Base-by-base conservation (phyloP, 2,888 invertebrate species). In the Agriopis marginaria region DNA sequence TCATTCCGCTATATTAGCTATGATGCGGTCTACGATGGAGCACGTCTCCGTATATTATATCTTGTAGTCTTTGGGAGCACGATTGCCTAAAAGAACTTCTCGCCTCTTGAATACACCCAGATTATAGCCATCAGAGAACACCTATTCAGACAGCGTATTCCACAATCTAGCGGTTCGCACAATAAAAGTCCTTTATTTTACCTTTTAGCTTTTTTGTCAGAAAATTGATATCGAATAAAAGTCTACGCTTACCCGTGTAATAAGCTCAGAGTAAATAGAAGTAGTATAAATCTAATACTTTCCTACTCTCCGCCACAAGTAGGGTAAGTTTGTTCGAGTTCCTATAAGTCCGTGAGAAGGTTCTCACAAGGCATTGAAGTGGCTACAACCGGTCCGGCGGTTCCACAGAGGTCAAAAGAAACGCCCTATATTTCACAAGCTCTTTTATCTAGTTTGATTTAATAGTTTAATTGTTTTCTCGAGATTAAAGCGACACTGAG, bases 351-450 rank as follows among this genome's bases (percentile, higher is more conserved):
- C 88, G 89, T 90, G 91, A 78, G 90, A 91, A 89, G 77, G 74
- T 89, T 91, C 92, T 85, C 92, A 91, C 87, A 82, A 81, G 79
- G 77, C 79, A 80, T 81, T 81, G 82, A 82, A 76, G 73, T 70
- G 73, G 80, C 85, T 86, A 81, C 71, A 68, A 72, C 73, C 73
- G 71, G 75, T 72, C 59, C 12, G 66, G 63, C 69, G 72, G 71
- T 54, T 66, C 71, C 69, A 66, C 56, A 49, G 63, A 68, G 75
- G 66, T 71, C 72, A 62, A 44, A 63, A 81, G 82, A 79, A 79
- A 77, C 77, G 65, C 62, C 72, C 50, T 68, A 51, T 47, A 61
- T 56, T 56, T 61, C 51, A 65, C 51, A 59, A 17, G 42, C 17
- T 42, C 9, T 40, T 62, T 65, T 51, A 54, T 56, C 45, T 44